Evolutionary conservation across 1,140 invertebrate species (phyloP).

Genomic region (Drosophila trapezifrons): DNA sequence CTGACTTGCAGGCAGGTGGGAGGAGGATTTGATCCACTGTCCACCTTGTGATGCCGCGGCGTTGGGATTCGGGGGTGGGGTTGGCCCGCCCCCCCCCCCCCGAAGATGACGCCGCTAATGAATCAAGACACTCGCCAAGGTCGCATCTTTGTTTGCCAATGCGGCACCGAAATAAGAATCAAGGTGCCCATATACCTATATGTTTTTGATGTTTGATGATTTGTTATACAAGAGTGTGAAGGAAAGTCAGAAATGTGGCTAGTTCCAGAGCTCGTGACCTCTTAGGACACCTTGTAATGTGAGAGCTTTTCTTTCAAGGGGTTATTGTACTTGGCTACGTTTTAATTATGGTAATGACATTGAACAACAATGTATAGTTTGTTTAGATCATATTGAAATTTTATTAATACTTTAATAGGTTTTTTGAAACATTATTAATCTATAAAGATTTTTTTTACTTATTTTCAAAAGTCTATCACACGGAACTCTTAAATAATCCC

Average conservation of each 20-base stretch:
- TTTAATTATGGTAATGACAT: slow-evolving; percentile 17
- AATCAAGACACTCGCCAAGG: slow-evolving; percentile 72
- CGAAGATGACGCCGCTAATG: slow-evolving; percentile 69
- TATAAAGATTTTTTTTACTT: too few relatives aligned
- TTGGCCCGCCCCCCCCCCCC: slow-evolving; percentile 11
- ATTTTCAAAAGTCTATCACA: background rate
- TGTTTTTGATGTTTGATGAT: slow-evolving; percentile 50
- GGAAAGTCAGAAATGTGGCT: slow-evolving; percentile 11
- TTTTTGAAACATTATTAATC: too few relatives aligned
- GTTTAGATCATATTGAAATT: background rate
- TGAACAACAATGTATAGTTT: background rate
- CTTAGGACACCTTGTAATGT: background rate
- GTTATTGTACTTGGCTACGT: background rate
- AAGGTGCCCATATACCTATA: slow-evolving; percentile 52
- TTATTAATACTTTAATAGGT: background rate
- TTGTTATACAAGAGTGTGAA: slow-evolving; percentile 33
- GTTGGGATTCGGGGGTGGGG: slow-evolving; percentile 9
- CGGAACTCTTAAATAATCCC: background rate
- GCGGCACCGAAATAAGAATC: slow-evolving; percentile 62
- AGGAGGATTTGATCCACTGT: slow-evolving; percentile 32
- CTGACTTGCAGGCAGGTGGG: slow-evolving; percentile 48
- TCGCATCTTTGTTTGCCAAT: slow-evolving; percentile 60
- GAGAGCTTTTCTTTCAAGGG: background rate
- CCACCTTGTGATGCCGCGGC: slow-evolving; percentile 68
- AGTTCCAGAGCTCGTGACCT: slow-evolving; percentile 23